Evolutionary conservation across 1,140 invertebrate genomes (phyloP).

Genomic region (Pseudomyrmex concolor): DNA sequence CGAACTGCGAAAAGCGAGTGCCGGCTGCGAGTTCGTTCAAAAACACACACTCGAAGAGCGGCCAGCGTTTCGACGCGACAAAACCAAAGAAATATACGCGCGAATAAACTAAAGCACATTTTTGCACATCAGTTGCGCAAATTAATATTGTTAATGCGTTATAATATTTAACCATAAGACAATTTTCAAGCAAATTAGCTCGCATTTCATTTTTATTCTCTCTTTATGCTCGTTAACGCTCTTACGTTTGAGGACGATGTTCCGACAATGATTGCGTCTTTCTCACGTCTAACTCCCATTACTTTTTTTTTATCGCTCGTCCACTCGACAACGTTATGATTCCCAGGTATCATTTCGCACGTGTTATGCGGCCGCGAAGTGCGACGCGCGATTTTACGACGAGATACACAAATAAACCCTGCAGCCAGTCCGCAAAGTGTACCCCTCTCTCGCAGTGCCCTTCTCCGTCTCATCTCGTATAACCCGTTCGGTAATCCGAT

Average conservation of each 20-base stretch:
- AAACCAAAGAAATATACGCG: too few species aligned
- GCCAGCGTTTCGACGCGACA: too few species aligned
- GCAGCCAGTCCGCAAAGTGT: conserved; percentile 46
- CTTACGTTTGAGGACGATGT: neutral
- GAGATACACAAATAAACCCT: conserved; percentile 7
- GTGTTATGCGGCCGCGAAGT: conserved; percentile 1
- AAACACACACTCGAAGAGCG: too few species aligned
- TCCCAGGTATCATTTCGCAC: conserved; percentile 1
- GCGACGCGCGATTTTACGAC: conserved; percentile 40
- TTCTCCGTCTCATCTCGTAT: conserved; percentile 33
- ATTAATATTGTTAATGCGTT: too few species aligned
- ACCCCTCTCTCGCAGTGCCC: neutral
- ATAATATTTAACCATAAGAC: too few species aligned
- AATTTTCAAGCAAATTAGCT: too few species aligned
- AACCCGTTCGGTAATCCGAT: conserved; percentile 54
- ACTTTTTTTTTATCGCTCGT: neutral
- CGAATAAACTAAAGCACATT: too few species aligned
- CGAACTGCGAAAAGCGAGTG: conserved; percentile 3
- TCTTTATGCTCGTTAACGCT: too few species aligned
- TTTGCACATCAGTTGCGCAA: too few species aligned
- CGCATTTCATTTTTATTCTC: too few species aligned
- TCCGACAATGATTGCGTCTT: neutral
- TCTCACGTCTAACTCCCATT: neutral
- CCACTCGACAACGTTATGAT: neutral
- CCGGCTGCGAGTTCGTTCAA: too few species aligned